Percentiles rank a stretch among this genome's conserved stretches.
Conservation (phyloP, 2,888 invertebrate species). For the Apotomis capreana region DNA sequence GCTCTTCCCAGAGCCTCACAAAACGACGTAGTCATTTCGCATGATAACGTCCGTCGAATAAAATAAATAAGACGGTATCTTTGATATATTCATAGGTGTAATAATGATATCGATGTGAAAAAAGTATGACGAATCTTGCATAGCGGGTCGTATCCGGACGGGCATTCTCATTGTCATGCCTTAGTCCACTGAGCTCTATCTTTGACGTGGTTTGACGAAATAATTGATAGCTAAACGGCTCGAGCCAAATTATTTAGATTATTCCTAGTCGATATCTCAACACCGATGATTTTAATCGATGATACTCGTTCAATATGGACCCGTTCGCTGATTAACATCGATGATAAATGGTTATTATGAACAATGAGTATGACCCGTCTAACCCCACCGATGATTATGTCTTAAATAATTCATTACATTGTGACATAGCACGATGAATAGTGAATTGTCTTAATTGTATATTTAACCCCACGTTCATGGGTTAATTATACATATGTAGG, state of each 20-base stretch:
- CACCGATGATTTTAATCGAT: constrained; percentile 24
- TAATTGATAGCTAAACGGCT: constrained; percentile 34
- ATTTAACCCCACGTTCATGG: constrained; percentile 38
- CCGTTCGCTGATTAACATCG: constrained; percentile 25
- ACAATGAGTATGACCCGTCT: constrained; percentile 29
- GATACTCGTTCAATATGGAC: constrained; percentile 20
- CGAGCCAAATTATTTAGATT: constrained; percentile 25
- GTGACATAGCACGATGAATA: constrained; percentile 37
- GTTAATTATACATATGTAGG: constrained; percentile 40
- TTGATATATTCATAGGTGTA: constrained; percentile 61
- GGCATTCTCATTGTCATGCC: constrained; percentile 43
- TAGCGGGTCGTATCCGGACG: constrained; percentile 66
- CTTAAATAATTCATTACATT: constrained; percentile 29
- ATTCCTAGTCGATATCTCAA: constrained; percentile 27
- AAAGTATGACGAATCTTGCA: constrained; percentile 50
- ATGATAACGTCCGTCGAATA: constrained; percentile 70
- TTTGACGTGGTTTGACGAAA: neutral
- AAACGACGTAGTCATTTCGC: constrained; percentile 73
- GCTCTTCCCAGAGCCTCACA: constrained; percentile 60
- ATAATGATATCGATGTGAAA: constrained; percentile 66
- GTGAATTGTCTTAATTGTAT: constrained; percentile 30
- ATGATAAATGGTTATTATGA: constrained; percentile 32
- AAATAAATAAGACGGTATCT: constrained; percentile 70
- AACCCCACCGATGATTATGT: constrained; percentile 23
- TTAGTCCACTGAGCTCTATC: neutral